phyloP scores from a whole-genome alignment of 2,113 vertebrate species.

The Chaetura pelagica region DNA sequence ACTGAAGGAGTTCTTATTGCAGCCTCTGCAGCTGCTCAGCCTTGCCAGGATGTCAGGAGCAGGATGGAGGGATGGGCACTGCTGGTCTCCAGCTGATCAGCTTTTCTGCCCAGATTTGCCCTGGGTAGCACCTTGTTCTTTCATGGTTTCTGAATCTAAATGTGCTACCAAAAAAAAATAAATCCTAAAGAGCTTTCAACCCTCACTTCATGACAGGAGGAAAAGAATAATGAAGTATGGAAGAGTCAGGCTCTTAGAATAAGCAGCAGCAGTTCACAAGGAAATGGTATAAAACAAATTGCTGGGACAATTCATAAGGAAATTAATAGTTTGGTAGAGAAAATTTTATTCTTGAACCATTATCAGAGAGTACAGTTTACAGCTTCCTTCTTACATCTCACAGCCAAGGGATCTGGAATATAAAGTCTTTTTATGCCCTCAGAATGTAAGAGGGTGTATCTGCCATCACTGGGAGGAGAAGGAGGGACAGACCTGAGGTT shows the following conservation, averaged over 20 bases:
- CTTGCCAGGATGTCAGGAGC: fast-evolving
- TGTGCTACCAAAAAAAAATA: neutral
- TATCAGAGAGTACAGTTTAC: neutral
- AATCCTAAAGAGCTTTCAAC: neutral
- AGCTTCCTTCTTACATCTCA: neutral
- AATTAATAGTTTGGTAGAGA: neutral
- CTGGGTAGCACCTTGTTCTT: neutral
- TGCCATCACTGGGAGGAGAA: neutral
- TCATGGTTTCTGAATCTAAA: neutral
- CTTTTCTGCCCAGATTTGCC: neutral
- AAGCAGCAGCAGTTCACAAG: neutral
- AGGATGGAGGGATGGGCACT: fast-evolving
- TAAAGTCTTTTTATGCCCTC: neutral
- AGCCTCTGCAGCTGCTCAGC: neutral
- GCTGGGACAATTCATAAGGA: neutral
- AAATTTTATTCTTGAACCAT: neutral
- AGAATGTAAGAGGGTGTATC: neutral
- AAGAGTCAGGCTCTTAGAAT: neutral
- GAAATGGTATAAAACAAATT: neutral
- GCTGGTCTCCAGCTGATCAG: fast-evolving
- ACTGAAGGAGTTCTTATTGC: neutral
- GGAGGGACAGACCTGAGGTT: neutral
- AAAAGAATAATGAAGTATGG: neutral
- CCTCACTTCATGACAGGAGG: neutral
- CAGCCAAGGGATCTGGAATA: neutral